Evolutionary conservation across 2,888 invertebrate genomes (phyloP).

Genomic region (Orthosia incerta): DNA sequence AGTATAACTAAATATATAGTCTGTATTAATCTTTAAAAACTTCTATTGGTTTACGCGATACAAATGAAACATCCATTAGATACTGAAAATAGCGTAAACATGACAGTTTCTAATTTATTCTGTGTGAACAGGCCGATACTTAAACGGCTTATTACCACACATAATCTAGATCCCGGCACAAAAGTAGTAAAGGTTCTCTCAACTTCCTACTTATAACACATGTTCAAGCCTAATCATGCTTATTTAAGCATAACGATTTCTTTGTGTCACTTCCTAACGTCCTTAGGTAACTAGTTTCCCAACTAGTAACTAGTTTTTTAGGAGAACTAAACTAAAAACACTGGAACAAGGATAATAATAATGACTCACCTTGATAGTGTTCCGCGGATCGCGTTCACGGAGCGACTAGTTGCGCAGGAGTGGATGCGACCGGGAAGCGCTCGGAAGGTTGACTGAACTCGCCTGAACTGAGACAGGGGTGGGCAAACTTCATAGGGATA

Average conservation of each 20-base stretch:
- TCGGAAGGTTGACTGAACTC: constrained; percentile 85
- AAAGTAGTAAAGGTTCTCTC: too few species aligned
- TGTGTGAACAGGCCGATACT: too few species aligned
- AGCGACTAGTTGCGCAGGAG: constrained; percentile 68
- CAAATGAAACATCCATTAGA: too few species aligned
- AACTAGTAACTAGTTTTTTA: neutral
- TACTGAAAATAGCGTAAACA: too few species aligned
- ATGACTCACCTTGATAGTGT: constrained; percentile 61
- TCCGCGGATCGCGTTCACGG: constrained; percentile 58
- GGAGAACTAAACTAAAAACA: neutral
- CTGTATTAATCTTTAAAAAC: too few species aligned
- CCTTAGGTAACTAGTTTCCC: too few species aligned
- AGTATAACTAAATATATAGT: too few species aligned
- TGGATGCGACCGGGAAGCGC: constrained; percentile 71
- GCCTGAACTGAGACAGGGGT: constrained; percentile 80
- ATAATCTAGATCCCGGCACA: too few species aligned
- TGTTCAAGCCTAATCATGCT: neutral
- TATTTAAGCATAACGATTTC: too few species aligned
- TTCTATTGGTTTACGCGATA: too few species aligned
- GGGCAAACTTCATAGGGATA: constrained; percentile 42
- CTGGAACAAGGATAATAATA: constrained; percentile 14
- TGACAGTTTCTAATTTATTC: too few species aligned
- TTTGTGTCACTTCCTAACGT: neutral
- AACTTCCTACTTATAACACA: neutral
- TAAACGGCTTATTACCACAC: too few species aligned